Evolutionary conservation across 2,888 invertebrate species (phyloP), one percentile per base, ranked within the genome.

Genomic region (Ceraclea dissimilis): DNA sequence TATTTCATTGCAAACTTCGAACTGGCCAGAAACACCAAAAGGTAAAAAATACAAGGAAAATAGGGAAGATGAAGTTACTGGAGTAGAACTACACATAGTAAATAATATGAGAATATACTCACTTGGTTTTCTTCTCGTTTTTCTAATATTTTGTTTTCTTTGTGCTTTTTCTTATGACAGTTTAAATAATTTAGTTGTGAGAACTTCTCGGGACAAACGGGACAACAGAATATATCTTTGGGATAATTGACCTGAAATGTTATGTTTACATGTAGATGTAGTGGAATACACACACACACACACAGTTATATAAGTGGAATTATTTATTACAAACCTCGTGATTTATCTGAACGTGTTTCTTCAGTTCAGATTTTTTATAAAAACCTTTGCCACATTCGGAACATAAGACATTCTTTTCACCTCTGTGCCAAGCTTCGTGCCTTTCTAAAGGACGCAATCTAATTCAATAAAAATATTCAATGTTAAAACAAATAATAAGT

Each of bases 371-470:
- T 13, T 62, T 58, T 31, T 63, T 62, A 50, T 58, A 62, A 56
- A 62, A 66, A 21, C 63, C 64, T 63, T 63, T 61, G 1, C 66
- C 66, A 51, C 66, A 66, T 52, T 63, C 60, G 2, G 61, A 64
- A 49, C 66, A 66, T 18, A 64, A 55, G 58, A 58, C 61, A n/a
- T 63, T 56, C 13, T 61, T 59, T 48, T 63, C 60, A 8, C 64
- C 63, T 0, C 61, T 61, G 47, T 65, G 64, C 8, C 61, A 46
- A 10, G 62, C 59, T 8, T 52, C 61, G 62, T 57, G 57, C 18
- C 54, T 57, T 21, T 26, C 34, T 43, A 54, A 54, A 17, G 51
- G 17, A 26, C 57, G 51, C 10, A 44, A 31, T 49, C 58, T 58
- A n/a, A 52, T 51, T 49, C 4, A 50, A 43, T 19, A 16, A 53